Evolutionary conservation across 64 coral and sea anemone species (phyloP).

Genomic region (Exaiptasia diaphana): DNA sequence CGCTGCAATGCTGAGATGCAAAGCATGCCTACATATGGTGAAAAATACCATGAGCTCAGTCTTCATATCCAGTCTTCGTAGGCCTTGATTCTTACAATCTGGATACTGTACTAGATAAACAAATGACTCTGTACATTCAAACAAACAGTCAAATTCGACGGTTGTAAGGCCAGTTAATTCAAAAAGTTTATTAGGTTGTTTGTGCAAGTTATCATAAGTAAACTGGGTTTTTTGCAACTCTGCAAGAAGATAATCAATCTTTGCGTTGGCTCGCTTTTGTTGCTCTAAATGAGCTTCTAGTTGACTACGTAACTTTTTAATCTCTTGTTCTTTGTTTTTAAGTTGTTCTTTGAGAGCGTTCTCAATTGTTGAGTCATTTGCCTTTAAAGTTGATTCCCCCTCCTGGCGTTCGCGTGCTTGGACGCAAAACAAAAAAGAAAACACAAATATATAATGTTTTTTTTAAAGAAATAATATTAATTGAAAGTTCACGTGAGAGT

Average conservation of each 20-base stretch:
- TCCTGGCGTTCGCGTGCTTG: no score
- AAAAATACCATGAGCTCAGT: conserved; percentile 4
- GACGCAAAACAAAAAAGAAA: no score
- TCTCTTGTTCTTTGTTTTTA: not conserved
- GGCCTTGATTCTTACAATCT: not conserved
- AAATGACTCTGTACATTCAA: not conserved
- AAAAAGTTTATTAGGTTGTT: not conserved
- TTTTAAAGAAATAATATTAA: no score
- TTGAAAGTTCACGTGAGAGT: no score
- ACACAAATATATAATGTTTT: no score
- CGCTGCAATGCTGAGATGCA: conserved; percentile 6
- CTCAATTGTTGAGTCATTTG: not conserved
- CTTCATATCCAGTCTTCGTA: not conserved
- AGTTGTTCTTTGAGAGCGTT: not conserved
- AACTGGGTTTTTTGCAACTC: not conserved
- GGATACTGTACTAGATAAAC: not conserved
- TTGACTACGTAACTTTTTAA: not conserved
- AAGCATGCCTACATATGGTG: conserved; percentile 6
- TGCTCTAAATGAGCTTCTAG: not conserved
- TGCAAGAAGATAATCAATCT: not conserved
- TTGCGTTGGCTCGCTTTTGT: not conserved
- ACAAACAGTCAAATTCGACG: not conserved
- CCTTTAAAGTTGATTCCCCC: not conserved
- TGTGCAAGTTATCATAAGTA: not conserved
- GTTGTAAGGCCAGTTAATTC: not conserved